Percentiles rank a stretch among this genome's conserved stretches.
phyloP scores from a whole-genome alignment of 2,113 vertebrate species.

The Periophthalmus modestus region DNA sequence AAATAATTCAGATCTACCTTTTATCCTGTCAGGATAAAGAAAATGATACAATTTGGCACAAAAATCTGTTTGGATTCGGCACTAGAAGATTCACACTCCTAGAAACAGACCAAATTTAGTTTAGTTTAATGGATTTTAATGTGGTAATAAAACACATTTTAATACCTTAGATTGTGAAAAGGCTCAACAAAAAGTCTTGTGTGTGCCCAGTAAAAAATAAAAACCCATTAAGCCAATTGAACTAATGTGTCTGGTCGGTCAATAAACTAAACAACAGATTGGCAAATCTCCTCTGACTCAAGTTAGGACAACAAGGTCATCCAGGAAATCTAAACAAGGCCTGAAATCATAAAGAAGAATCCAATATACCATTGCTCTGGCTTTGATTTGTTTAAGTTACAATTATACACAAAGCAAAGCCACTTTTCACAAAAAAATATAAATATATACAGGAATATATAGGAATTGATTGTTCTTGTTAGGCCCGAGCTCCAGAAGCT shows the following conservation, averaged over 20 bases:
- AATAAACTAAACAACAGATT: slow-evolving; percentile 73
- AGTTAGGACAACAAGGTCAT: slow-evolving; percentile 63
- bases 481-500: too few species aligned
- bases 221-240: slow-evolving; percentile 67
- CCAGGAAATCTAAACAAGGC: slow-evolving; percentile 14
- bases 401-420: background rate
- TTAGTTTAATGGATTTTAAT: background rate
- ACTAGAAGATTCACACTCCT: too few species aligned
- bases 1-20: background rate
- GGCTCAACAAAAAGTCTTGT: slow-evolving; percentile 52
- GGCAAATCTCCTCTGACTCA: slow-evolving; percentile 46
- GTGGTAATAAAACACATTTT: slow-evolving; percentile 58
- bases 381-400: slow-evolving; percentile 11
- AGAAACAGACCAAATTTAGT: background rate
- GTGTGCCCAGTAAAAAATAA: slow-evolving; percentile 75
- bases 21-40: background rate
- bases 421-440: background rate
- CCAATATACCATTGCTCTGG: slow-evolving; percentile 30
- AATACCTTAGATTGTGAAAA: slow-evolving; percentile 72
- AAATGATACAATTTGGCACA: background rate
- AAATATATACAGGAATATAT: too few species aligned
- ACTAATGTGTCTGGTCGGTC: slow-evolving; percentile 63
- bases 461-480: background rate
- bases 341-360: slow-evolving; percentile 27
- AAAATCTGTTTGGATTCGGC: too few species aligned